Conservation (phyloP, 2,888 invertebrate species). For the Seira ritae region DNA sequence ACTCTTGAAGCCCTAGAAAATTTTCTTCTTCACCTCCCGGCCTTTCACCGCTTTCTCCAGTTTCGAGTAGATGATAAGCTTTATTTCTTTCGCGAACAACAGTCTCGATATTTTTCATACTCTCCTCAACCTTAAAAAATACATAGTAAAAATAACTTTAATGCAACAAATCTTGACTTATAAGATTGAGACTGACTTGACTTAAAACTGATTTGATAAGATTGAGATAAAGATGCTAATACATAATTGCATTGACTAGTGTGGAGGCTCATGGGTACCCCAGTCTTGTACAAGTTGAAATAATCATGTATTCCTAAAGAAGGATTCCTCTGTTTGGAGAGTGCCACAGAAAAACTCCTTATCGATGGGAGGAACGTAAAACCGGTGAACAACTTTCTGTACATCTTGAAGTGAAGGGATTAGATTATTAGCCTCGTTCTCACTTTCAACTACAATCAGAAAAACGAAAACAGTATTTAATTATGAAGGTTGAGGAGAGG, state of each 20-base stretch:
- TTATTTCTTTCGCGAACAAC: conserved; percentile 94
- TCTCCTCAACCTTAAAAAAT: conserved; percentile 83
- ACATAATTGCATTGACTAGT: conserved; percentile 72
- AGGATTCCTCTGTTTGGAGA: too few relatives aligned
- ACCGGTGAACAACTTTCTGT: neutral
- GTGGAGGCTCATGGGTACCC: conserved; percentile 31
- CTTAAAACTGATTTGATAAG: too few relatives aligned
- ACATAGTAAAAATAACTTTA: conserved; percentile 21
- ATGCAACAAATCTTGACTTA: neutral
- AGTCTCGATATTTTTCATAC: conserved; percentile 94
- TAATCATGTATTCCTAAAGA: neutral
- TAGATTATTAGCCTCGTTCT: too few relatives aligned
- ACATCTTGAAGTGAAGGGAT: too few relatives aligned
- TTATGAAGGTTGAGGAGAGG: too few relatives aligned
- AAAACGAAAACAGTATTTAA: too few relatives aligned
- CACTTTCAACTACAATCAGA: too few relatives aligned
- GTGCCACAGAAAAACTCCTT: conserved; percentile 7
- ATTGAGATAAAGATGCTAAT: too few relatives aligned
- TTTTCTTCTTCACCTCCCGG: conserved; percentile 79
- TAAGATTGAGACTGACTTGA: neutral
- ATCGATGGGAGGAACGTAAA: neutral
- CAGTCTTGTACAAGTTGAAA: neutral
- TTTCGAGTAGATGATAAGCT: conserved; percentile 93
- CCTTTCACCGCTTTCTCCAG: conserved; percentile 88
- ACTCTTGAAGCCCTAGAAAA: conserved; percentile 70